A percentile compares a stretch with the other conserved stretches of the same genome.
Conservation (phyloP, 1,140 invertebrate genomes). For the Cephus cinctus region DNA sequence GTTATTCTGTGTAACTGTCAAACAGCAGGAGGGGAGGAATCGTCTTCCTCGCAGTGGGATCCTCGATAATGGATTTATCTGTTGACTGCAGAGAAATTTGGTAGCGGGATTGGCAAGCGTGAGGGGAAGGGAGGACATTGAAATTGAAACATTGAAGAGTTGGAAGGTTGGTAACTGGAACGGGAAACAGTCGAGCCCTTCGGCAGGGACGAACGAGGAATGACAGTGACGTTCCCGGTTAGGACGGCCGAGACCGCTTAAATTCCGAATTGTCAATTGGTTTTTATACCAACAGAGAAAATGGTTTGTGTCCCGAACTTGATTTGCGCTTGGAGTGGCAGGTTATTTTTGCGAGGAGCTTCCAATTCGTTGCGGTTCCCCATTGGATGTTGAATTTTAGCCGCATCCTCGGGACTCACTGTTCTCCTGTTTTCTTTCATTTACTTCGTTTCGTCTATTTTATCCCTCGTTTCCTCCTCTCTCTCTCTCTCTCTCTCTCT, state of each 20-base stretch:
- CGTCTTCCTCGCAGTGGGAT: not conserved
- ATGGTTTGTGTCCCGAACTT: conserved; percentile 25
- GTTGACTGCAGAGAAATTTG: conserved; percentile 10
- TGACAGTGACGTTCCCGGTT: no score
- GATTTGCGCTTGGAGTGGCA: conserved; percentile 31
- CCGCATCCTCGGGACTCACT: not conserved
- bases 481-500: not conserved
- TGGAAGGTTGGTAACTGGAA: not conserved
- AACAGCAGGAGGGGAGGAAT: conserved; percentile 15
- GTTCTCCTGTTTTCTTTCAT: not conserved
- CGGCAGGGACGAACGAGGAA: not conserved
- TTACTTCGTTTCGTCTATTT: not conserved
- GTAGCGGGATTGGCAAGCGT: not conserved
- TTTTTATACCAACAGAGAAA: conserved; percentile 18
- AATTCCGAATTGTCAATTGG: conserved; percentile 27
- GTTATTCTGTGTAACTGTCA: conserved; percentile 38
- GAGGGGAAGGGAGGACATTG: no score
- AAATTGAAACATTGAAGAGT: no score
- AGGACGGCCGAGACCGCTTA: conserved; percentile 2
- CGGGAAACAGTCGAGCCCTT: not conserved
- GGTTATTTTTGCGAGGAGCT: conserved; percentile 30
- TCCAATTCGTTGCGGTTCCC: not conserved
- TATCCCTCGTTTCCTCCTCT: not conserved
- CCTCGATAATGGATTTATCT: conserved; percentile 38
- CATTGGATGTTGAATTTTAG: not conserved